Base-by-base conservation (phyloP, 2,888 invertebrate species). In the Calliphora vomitoria region DNA sequence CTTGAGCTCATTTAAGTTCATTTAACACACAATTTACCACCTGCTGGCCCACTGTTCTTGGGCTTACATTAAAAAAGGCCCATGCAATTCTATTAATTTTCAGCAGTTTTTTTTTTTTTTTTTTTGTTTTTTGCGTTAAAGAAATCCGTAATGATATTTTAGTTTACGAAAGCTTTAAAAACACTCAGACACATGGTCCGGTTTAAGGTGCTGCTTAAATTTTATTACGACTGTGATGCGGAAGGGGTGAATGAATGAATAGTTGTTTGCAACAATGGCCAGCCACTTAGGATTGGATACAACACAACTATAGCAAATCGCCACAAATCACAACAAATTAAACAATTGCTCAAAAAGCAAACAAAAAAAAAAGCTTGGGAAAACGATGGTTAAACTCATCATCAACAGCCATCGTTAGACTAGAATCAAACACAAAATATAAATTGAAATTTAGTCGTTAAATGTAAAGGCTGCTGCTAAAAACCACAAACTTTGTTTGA, bases 281-380 rank as follows among this genome's bases (percentile, higher is more conserved):
- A n/a, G 44, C 35, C 15, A 66, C 31, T 66, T 75, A 68, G 35
- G 53, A 69, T 38, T 50, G 44, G 55, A 35, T 3, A 44, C 47
- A 58, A 13, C 35, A 35, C 35, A 5, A 35, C 35, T 4, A 41
- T 69, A 82, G 5, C 58, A 82, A 88, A 88, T 74, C 84, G 78
- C 50, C 35, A 60, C 88, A 88, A 87, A 80, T 75, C 78, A 87
- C 5, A 82, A 81, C 89, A 92, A 91, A 91, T 91, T 92, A 88
- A 90, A 91, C 89, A 91, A 91, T 91, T 91, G 92, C 90, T 55
- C 8, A n/a, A 50, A 25, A 38, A 18, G n/a, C 81, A 89, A 69
- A 71, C 86, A 72, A 60, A 60, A 25, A 25, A 8, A 58, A 75
- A 71, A 47, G 83, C 81, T 80, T 88, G 68, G 86, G 78, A 88